Base-by-base conservation (phyloP, 2,113 vertebrate genomes). In the Meriones unguiculatus region DNA sequence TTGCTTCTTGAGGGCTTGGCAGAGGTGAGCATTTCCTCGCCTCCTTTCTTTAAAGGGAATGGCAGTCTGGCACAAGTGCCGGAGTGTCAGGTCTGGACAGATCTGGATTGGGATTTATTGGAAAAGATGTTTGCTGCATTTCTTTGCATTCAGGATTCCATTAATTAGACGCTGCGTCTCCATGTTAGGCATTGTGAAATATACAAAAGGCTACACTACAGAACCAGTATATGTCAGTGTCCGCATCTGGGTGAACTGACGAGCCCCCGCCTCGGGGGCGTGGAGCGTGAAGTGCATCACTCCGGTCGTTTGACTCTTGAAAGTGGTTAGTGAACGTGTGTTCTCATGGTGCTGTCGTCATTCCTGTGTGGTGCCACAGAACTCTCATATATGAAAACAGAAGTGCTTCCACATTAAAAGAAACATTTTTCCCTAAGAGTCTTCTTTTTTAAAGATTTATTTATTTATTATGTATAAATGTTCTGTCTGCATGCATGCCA, bases 161-260 rank as follows among this genome's bases (percentile, higher is more conserved):
- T 67, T 89, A 72, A 80, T 92, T 94, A 59, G n/a, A 95, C 89
- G 41, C 41, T 92, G 38, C 2, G 50, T 46, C 30, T 76, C 32
- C 11, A 52, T 30, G 62, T 85, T 25, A 86, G 46, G 80, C 86
- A 80, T 65, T 59, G 80, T 89, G 46, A 80, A 78, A 89, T 89
- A n/a, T 41, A 35, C 22, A 72, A 18, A 85, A 62, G 77, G 76
- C 12, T 54, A 0, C 30, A 18, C 69, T 88, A 11, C 41, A 82
- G 25, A 52, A 91, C 46, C 30, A 67, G 8, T 72, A 17, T 62
- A 72, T 41, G 32, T 62, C 57, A 38, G 67, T 59, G 75, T 88
- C 28, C 75, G 1, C 75, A 62, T 84, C 41, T 77, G 70, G n/a
- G 2, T 12, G 50, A 46, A 80, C 41, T 2, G n/a, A 73, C 2